phyloP scores from a whole-genome alignment of 1,140 invertebrate species.

The Thalassaphorura encarpata region DNA sequence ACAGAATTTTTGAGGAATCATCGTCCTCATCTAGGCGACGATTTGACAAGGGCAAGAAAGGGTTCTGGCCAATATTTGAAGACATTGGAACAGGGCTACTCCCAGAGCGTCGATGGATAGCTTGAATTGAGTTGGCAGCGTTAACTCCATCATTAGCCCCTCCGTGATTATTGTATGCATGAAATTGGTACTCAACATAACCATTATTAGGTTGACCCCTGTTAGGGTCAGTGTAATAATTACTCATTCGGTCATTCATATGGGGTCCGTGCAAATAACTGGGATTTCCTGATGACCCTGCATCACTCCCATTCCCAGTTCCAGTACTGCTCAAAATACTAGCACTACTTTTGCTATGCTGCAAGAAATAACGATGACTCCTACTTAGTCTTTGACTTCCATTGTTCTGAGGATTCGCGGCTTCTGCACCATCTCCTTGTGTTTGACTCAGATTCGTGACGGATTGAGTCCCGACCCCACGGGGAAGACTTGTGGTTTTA shows the following conservation, averaged over 20 bases:
- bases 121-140: neutral
- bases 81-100: conserved; percentile 31
- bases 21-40: conserved; percentile 20
- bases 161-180: neutral
- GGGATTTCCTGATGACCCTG: too few relatives aligned
- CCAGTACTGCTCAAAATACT: conserved; percentile 1
- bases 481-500: conserved; percentile 25
- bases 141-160: neutral
- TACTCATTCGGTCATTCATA: conserved; percentile 24
- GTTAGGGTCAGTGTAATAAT: conserved; percentile 18
- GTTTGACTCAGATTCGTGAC: conserved; percentile 17
- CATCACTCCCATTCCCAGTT: too few relatives aligned
- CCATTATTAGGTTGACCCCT: conserved; percentile 7
- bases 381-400: neutral
- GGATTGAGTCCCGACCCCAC: conserved; percentile 23
- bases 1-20: conserved; percentile 27
- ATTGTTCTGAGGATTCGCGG: too few relatives aligned
- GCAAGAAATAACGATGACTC: conserved; percentile 11
- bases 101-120: conserved; percentile 28
- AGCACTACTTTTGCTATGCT: conserved; percentile 17
- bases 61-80: neutral
- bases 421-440: neutral
- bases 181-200: conserved; percentile 2
- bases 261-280: conserved; percentile 12
- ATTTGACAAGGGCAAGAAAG: neutral